These are phyloP conservation scores for Gymnothorax reevesii DNA, from an alignment of 2,797 vertebrate genomes.

Conservation along the genomic window DNA sequence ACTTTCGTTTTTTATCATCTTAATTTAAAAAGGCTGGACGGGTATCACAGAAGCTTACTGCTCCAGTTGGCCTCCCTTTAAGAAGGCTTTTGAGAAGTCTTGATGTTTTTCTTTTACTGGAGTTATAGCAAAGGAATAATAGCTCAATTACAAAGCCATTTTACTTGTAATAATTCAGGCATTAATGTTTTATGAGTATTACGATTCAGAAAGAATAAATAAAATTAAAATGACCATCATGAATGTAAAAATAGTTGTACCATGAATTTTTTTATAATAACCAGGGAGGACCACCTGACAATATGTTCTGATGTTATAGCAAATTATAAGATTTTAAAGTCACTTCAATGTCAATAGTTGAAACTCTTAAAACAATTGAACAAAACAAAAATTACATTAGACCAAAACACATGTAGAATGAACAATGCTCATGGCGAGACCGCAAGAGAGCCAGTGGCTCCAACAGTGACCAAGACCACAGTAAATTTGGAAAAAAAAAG, in stretches of 20 bases:
- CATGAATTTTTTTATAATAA: not conserved
- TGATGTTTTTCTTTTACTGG: not conserved
- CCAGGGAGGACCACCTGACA: not conserved
- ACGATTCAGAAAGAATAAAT: not conserved
- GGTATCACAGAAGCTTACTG: not conserved
- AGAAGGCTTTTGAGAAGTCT: not conserved
- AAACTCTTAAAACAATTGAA: not conserved
- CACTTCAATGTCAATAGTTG: not conserved
- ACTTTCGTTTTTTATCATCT: not conserved
- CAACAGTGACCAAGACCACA: constrained; percentile 27
- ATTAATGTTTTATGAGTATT: not conserved
- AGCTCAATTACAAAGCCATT: constrained; percentile 5
- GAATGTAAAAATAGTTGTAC: not conserved
- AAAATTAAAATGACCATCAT: not conserved
- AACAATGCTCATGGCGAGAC: not conserved
- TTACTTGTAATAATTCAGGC: not conserved
- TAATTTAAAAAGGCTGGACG: not conserved
- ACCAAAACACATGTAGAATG: not conserved
- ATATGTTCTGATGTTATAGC: not conserved
- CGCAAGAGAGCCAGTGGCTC: not conserved
- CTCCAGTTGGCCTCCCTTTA: not conserved
- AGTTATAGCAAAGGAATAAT: constrained; percentile 3
- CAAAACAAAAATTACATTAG: not conserved
- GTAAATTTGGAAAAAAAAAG: constrained; percentile 28
- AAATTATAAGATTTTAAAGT: not conserved